Percentiles rank a stretch among this genome's conserved stretches.
Evolutionary conservation across 2,888 invertebrate genomes (phyloP).

Genomic region (Eilema sororculum): DNA sequence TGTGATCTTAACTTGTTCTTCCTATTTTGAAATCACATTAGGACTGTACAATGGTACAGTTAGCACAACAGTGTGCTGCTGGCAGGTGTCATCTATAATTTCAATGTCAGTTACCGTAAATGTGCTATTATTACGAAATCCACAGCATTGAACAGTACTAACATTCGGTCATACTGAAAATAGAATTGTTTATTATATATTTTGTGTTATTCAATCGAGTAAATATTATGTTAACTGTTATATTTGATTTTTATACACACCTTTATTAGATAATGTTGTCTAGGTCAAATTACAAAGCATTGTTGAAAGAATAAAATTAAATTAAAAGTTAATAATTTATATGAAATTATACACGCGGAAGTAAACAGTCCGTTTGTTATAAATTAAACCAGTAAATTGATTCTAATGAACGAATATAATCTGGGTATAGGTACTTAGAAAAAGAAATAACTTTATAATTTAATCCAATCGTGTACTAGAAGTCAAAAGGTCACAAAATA

Average conservation of each 20-base stretch:
- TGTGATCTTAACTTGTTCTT: conserved; percentile 37
- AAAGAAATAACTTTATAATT: too few species aligned
- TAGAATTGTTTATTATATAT: conserved; percentile 52
- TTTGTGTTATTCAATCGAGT: conserved; percentile 46
- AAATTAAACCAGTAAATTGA: not conserved
- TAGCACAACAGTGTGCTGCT: conserved; percentile 37
- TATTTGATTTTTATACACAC: conserved; percentile 45
- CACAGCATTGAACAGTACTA: conserved; percentile 61
- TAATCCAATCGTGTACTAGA: too few species aligned
- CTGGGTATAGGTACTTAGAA: too few species aligned
- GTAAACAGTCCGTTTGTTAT: not conserved
- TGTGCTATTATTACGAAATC: conserved; percentile 68
- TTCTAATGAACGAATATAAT: too few species aligned
- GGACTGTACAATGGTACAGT: conserved; percentile 43
- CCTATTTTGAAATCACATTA: conserved; percentile 32
- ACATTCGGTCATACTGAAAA: conserved; percentile 59
- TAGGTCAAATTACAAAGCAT: conserved; percentile 20
- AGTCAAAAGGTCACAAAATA: too few species aligned
- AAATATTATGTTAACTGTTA: conserved; percentile 45
- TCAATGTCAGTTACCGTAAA: conserved; percentile 72
- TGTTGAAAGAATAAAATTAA: not conserved
- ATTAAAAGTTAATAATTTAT: not conserved
- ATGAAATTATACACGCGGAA: not conserved
- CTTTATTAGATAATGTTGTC: not conserved
- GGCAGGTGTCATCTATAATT: conserved; percentile 48